A percentile compares a stretch with the other conserved stretches of the same genome.
Conservation (phyloP, 2,113 vertebrate genomes). For the Tricholaema leucomelas region DNA sequence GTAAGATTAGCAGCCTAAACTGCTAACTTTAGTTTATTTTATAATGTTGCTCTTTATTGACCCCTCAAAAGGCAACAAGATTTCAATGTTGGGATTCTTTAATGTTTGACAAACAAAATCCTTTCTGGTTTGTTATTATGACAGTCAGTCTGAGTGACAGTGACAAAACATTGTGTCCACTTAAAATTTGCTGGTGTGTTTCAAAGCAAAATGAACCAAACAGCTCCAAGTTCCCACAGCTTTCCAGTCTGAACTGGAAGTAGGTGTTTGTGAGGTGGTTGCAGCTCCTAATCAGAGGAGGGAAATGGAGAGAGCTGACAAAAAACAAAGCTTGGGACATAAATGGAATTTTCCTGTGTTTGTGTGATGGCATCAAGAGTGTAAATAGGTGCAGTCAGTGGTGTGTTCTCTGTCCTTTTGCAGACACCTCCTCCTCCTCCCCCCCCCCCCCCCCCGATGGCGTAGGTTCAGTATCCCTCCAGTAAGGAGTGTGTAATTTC, state of each 20-base stretch:
- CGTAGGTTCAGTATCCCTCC: not conserved
- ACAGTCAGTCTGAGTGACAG: not conserved
- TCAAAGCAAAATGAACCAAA: not conserved
- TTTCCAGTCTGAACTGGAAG: not conserved
- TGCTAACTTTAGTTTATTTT: conserved; percentile 24
- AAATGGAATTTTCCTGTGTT: not conserved
- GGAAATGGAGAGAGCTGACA: not conserved
- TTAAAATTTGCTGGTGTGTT: not conserved
- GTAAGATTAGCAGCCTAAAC: conserved; percentile 35
- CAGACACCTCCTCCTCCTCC: not conserved
- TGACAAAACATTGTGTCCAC: not conserved
- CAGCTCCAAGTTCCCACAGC: not conserved
- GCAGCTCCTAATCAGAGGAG: not conserved
- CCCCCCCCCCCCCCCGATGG: no score
- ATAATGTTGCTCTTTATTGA: conserved; percentile 14
- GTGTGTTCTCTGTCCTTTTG: not conserved
- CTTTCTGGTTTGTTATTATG: not conserved
- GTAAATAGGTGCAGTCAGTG: not conserved
- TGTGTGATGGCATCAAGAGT: not conserved
- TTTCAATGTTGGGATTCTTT: not conserved
- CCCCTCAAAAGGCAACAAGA: not conserved
- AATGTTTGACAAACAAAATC: not conserved
- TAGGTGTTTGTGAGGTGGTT: not conserved
- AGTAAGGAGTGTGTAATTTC: not conserved
- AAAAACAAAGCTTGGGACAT: fast-evolving